phyloP scores from a whole-genome alignment of 2,888 invertebrate species.

The Pristionchus japonicus region DNA sequence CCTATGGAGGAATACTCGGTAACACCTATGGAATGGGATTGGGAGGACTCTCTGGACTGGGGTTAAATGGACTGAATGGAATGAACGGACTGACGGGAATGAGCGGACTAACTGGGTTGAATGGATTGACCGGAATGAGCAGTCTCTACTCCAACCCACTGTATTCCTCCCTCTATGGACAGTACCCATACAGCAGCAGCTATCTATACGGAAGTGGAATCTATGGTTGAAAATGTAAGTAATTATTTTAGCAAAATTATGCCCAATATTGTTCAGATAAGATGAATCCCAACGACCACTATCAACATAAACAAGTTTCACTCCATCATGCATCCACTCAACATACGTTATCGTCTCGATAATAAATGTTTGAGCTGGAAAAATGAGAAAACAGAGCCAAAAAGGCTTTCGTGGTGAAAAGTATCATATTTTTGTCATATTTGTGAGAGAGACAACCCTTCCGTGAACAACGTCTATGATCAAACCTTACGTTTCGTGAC shows the following conservation, averaged over 20 bases:
- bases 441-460: too few species aligned
- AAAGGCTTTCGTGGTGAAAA: too few species aligned
- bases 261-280: background rate
- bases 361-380: too few species aligned
- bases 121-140: background rate
- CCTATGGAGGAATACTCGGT: slow-evolving; percentile 4
- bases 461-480: too few species aligned
- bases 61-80: background rate
- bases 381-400: too few species aligned
- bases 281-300: background rate
- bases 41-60: background rate
- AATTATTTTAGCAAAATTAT: too few species aligned
- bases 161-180: background rate
- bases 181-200: background rate
- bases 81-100: background rate
- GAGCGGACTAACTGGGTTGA: background rate
- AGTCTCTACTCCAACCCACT: slow-evolving; percentile 20
- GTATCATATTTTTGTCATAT: too few species aligned
- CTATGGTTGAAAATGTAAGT: background rate
- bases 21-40: background rate
- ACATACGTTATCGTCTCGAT: too few species aligned
- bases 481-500: too few species aligned
- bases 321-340: too few species aligned
- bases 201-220: background rate
- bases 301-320: too few species aligned